Evolutionary conservation across 1,140 invertebrate species (phyloP), one percentile per base, ranked within the genome.

Genomic region (Oryctes rhinoceros): DNA sequence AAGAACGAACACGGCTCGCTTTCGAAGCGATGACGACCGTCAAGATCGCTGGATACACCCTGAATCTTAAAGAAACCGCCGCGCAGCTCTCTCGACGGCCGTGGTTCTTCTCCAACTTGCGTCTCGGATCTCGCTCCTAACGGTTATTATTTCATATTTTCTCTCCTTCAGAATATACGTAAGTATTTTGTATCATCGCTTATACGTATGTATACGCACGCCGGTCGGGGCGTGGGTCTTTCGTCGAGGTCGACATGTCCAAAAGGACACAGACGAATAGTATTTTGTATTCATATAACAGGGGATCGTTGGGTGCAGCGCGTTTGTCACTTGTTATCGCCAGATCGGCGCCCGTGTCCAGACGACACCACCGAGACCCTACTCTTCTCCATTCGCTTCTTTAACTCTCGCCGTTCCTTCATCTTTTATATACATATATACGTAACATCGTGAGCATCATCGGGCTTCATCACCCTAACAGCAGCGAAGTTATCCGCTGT

Each of bases 241-340:
- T 39, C 4, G 30, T 24, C 74, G 47, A 76, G 44, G 79, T 49
- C 47, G 76, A 37, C 74, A 49, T 71, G 65, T 71, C 65, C 65
- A 24, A 71, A 75, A 78, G 71, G 76, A 76, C 62, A 74, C 65
- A 74, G 65, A 59, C 78, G 49, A 78, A 78, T 83, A 83, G 65
- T 71, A 71, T 71, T 86, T 86, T 84, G 85, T 86, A 86, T 86
- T 86, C 85, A 86, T 86, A 86, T 71, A 71, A 86, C 85, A 85
- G 84, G 82, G 84, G 82, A 84, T 84, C 79, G 80, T 71, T 85
- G 85, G 85, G 85, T 84, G 85, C 85, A 85, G 84, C 84, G 80
- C 85, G 83, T 86, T 86, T 85, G 85, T 86, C 85, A 86, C 85
- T 80, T 83, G 85, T 86, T 86, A 86, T 86, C 85, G 82, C 67